Base-by-base conservation (phyloP, 2,113 vertebrate species). In the Leuciscus idus region DNA sequence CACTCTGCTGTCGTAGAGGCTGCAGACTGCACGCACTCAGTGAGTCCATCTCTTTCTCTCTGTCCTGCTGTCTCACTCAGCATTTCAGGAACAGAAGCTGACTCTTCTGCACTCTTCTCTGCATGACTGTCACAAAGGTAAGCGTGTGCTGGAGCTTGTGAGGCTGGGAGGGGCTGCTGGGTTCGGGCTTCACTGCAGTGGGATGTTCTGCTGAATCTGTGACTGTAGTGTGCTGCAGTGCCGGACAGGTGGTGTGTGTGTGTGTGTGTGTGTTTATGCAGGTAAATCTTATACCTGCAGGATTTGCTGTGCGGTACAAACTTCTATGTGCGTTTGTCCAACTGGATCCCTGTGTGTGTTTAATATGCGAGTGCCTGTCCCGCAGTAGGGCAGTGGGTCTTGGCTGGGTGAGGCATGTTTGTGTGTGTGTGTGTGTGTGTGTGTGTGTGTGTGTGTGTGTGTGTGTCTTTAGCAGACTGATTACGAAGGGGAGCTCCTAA, bases 91-190 rank as follows among this genome's bases (percentile, higher is more conserved):
- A 94, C 92, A 89, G 88, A 70, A 91, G 91, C 92, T 90, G 87
- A 92, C 91, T 92, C 90, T 94, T 94, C 92, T 91, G 79, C 90
- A 90, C 93, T 93, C 92, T 88, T 94, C 83, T 94, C 96, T 97
- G 96, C 96, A 98, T 98, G 97, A 97, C 96, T 95, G 96, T 97
- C 96, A 96, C 96, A 94, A 96, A 97, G 96, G 96, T 98, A 97
- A 95, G 96, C 46, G 33, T 17, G 46, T 75, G 70, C 61, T 72
- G 81, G 66, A 30, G 78, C 4, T 26, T 33, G 57, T 70, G 70
- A 62, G n/a, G 81, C 80, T 52, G 87, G 77, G 50, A 72, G 79
- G 83, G 75, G 86, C 86, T 83, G 83, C 79, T 77, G 74, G 12
- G 50, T 59, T 50, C 26, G 52, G 66, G 80, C 76, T 43, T 21